phyloP scores from a whole-genome alignment of 2,888 invertebrate species.

The Phortica okadai region DNA sequence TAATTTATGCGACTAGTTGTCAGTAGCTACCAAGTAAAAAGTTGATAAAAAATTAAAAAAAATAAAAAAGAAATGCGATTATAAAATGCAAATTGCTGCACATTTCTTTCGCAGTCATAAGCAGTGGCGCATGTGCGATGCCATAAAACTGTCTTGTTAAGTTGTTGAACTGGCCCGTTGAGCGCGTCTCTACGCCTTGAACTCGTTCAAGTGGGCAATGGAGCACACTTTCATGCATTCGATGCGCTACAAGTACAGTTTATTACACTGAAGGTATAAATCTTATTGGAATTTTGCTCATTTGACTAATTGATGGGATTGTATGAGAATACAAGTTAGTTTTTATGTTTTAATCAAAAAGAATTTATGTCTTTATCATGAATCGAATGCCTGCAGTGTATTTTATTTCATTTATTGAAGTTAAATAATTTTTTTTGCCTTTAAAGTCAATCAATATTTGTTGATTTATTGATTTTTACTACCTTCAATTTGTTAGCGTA shows the following conservation, averaged over 20 bases:
- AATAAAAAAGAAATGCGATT: not conserved
- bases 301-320: constrained; percentile 32
- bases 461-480: too few relatives aligned
- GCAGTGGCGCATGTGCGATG: constrained; percentile 14
- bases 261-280: constrained; percentile 19
- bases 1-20: constrained; percentile 24
- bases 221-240: not conserved
- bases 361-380: constrained; percentile 17
- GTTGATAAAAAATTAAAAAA: not conserved
- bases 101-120: not conserved
- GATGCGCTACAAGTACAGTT: constrained; percentile 8
- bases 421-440: not conserved
- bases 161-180: not conserved
- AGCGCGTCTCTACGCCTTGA: too few relatives aligned
- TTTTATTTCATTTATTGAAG: not conserved
- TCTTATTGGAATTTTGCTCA: constrained; percentile 20
- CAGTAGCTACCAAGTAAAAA: not conserved
- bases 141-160: constrained; percentile 11
- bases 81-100: not conserved
- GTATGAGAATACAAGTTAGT: constrained; percentile 14
- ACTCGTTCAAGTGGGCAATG: too few relatives aligned
- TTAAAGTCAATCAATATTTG: not conserved
- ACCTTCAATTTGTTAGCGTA: too few relatives aligned
- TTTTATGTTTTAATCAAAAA: constrained; percentile 25
- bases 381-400: not conserved